Conservation (phyloP, 2,113 vertebrate genomes). For the Petromus typicus region DNA sequence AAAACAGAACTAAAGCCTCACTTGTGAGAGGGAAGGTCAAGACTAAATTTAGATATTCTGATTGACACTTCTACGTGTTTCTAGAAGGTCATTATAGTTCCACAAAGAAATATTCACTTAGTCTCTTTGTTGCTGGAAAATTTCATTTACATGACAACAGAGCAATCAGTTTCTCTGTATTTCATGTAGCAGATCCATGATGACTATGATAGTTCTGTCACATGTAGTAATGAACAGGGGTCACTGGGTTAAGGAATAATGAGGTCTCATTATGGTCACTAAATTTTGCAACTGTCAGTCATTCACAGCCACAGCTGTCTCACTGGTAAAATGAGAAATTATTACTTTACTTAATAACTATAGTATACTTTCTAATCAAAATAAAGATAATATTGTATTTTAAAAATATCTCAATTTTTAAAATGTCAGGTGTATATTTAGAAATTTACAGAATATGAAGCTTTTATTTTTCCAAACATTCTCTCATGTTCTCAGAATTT, state of each 20-base stretch:
- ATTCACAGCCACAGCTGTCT: not conserved
- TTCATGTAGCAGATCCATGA: not conserved
- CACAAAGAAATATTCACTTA: not conserved
- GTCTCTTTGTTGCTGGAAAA: not conserved
- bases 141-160: not conserved
- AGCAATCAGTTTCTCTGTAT: not conserved
- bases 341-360: not conserved
- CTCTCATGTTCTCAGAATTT: not conserved
- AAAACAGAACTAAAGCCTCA: not conserved
- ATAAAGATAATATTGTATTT: not conserved
- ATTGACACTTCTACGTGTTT: not conserved
- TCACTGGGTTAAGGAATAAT: not conserved
- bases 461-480: not conserved
- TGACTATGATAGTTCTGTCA: not conserved
- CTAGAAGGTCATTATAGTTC: not conserved
- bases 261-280: not conserved
- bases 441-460: not conserved
- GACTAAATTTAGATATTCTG: conserved; percentile 3
- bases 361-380: not conserved
- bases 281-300: not conserved
- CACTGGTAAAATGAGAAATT: not conserved
- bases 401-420: not conserved
- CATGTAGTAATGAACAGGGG: not conserved
- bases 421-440: not conserved
- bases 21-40: not conserved